phyloP scores from a whole-genome alignment of 1,140 invertebrate species.

The Latrodectus geometricus region DNA sequence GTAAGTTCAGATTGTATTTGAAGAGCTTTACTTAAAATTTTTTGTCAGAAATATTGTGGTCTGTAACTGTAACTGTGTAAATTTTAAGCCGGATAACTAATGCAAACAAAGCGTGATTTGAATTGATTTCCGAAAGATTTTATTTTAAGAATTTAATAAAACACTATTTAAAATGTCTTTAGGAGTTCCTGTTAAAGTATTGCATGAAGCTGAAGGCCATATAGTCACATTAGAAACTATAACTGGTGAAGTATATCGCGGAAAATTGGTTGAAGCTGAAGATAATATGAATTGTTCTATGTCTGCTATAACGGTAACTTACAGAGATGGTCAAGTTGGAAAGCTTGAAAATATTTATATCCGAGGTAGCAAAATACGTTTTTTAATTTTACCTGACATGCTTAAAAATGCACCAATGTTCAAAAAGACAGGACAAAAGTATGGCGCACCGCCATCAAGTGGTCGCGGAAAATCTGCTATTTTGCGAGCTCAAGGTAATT shows the following conservation, averaged over 20 bases:
- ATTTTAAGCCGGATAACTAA: too few species aligned
- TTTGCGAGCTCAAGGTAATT: conserved; percentile 91
- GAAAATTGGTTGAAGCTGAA: conserved; percentile 98
- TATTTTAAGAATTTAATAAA: too few species aligned
- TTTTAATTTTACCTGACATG: conserved; percentile 99
- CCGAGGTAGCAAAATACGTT: conserved; percentile 97
- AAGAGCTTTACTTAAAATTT: too few species aligned
- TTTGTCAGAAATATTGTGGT: too few species aligned
- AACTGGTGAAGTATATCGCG: conserved; percentile 97
- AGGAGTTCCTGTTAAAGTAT: conserved; percentile 96
- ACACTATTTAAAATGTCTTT: conserved; percentile 78
- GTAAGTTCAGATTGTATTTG: too few species aligned
- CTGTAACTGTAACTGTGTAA: too few species aligned
- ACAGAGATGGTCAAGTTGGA: conserved; percentile 76
- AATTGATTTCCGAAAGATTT: too few species aligned
- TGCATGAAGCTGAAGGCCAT: conserved; percentile 99
- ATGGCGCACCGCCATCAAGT: conserved; percentile 67
- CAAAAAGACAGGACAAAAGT: conserved; percentile 79
- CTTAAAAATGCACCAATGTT: conserved; percentile 99
- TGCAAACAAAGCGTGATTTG: too few species aligned
- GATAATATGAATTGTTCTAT: conserved; percentile 99
- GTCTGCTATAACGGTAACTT: conserved; percentile 92
- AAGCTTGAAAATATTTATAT: conserved; percentile 99
- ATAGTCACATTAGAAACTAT: conserved; percentile 98
- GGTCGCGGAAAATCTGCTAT: conserved; percentile 95